phyloP scores from a whole-genome alignment of 2,888 invertebrate species.

The Drosophila incognita region DNA sequence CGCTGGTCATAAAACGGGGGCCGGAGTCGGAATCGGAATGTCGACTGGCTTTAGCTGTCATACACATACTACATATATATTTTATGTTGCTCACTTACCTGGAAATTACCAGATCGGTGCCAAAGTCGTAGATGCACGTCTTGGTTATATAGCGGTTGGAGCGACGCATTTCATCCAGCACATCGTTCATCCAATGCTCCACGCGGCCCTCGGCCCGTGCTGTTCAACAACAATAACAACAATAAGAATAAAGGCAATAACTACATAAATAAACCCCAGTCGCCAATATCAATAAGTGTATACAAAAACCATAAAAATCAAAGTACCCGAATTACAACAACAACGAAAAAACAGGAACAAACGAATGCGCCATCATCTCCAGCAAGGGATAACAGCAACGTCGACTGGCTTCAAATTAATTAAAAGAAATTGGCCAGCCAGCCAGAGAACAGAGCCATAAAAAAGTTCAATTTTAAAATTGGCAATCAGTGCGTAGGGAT shows the following conservation, averaged over 20 bases:
- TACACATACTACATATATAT: constrained; percentile 35
- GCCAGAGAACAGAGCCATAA: constrained; percentile 61
- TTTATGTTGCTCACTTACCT: constrained; percentile 85
- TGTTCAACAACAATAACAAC: constrained; percentile 43
- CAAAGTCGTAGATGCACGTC: constrained; percentile 94
- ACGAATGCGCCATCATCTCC: constrained; percentile 71
- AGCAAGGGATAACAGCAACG: constrained; percentile 59
- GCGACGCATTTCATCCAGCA: constrained; percentile 92
- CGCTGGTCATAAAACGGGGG: constrained; percentile 74
- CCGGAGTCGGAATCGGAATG: constrained; percentile 8
- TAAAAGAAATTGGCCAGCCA: constrained; percentile 76
- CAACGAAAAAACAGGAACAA: constrained; percentile 40
- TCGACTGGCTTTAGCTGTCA: constrained; percentile 26
- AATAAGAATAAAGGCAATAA: constrained; percentile 58
- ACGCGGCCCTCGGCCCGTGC: constrained; percentile 92
- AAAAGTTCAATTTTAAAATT: constrained; percentile 81
- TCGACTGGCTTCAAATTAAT: constrained; percentile 76
- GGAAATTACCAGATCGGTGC: constrained; percentile 88
- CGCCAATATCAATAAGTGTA: constrained; percentile 78
- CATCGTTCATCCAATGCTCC: constrained; percentile 96
- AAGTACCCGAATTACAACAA: constrained; percentile 62
- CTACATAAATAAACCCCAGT: constrained; percentile 79
- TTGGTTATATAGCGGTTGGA: constrained; percentile 94
- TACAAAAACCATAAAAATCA: constrained; percentile 73
- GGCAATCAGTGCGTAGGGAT: constrained; percentile 74